Evolutionary conservation across 2,888 invertebrate species (phyloP), one percentile per base, ranked within the genome.

Genomic region (Drosophila paramelanica): DNA sequence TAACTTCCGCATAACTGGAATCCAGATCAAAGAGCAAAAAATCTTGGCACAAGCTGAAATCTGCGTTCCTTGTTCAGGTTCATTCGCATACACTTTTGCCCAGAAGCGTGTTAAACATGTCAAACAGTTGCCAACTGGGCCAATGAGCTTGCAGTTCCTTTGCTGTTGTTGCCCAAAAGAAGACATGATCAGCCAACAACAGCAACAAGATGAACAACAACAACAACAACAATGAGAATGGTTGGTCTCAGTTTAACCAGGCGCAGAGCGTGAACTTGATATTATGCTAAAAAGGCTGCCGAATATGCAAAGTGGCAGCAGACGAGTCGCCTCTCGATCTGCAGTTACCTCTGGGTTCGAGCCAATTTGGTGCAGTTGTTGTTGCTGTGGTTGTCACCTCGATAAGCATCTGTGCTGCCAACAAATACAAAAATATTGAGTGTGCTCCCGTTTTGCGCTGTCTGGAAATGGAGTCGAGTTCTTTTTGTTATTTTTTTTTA

Each of bases 241-340:
- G 33, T 42, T 52, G 20, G 79, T 14, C 72, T 74, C 84, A 53
- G 81, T 73, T 80, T 80, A 78, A 78, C 60, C 27, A 55, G 39
- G 60, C 50, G 39, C 67, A 45, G 59, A 88, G 81, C 89, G 58
- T 88, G 88, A 88, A 80, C 87, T 77, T 83, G 77, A 80, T 81
- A 82, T 79, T 82, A 69, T 82, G 77, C 82, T 52, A 66, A 79
- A 60, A 74, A 74, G 46, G 45, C 42, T 55, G 46, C 57, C 66
- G 62, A 72, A 80, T 71, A 82, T 82, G 88, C 88, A 88, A 88
- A 83, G 80, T 75, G 70, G 67, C 61, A 60, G 50, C 57, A 65
- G 70, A 66, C 55, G 52, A 60, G 65, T 53, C 33, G 53, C 56
- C 55, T 53, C 36, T 41, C 67, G 60, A 38, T 51, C 52, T 47